These are phyloP conservation scores for Leptobrachium ailaonicum DNA, from an alignment of 2,113 vertebrate genomes.

Conservation along the genomic window DNA sequence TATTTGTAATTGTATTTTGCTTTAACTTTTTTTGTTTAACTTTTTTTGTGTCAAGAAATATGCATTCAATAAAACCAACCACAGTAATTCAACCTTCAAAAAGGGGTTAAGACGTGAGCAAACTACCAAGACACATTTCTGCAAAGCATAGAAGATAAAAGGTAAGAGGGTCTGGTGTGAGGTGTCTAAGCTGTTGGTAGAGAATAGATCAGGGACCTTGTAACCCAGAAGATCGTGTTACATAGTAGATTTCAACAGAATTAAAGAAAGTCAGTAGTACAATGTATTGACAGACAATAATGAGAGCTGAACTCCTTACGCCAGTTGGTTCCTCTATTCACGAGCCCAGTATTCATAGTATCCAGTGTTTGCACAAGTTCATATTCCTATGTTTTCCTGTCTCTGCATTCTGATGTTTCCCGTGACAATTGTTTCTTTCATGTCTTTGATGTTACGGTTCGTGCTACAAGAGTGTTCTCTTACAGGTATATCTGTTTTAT, in stretches of 20 bases:
- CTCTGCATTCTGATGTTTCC: neutral
- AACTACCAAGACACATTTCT: no score
- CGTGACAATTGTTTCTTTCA: neutral
- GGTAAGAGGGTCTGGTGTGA: neutral
- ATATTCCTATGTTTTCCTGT: neutral
- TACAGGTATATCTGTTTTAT: neutral
- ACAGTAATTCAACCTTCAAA: no score
- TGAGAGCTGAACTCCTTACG: neutral
- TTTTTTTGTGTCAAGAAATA: no score
- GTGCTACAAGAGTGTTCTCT: neutral
- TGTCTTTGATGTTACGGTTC: conserved; percentile 1
- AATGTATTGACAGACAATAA: neutral
- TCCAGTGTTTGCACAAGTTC: neutral
- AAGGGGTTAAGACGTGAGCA: no score
- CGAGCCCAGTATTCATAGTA: neutral
- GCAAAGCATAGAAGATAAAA: neutral
- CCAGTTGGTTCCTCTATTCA: neutral
- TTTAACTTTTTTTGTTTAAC: no score
- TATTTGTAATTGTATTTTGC: no score
- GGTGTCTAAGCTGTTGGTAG: neutral
- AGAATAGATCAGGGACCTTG: neutral
- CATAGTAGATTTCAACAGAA: neutral
- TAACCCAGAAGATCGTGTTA: neutral
- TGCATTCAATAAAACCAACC: no score
- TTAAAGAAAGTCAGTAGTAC: neutral